Evolutionary conservation across 2,888 invertebrate genomes (phyloP), one percentile per base, ranked within the genome.

Genomic region (Electrophaes corylata): DNA sequence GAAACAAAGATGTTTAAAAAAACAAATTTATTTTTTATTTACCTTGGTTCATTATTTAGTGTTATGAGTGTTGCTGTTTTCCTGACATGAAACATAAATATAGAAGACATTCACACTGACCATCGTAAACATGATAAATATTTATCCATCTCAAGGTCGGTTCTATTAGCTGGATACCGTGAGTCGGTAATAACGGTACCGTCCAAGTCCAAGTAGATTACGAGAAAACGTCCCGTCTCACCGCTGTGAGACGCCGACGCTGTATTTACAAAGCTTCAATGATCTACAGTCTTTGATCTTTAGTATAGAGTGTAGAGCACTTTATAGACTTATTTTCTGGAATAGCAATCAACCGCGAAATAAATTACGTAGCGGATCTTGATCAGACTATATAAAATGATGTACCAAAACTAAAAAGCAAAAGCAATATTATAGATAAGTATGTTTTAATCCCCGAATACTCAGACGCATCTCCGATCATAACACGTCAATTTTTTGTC

Each of bases 61-160:
- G 33, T 39, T 5, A n/a, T 16, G 14, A 41, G 35, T 52, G 19
- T 43, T 77, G 48, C 48, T 60, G 44, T 46, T 49, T 59, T 63
- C 44, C 54, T 52, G 35, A 29, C 48, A 56, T 65, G 60, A 67
- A 60, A 65, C 62, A 64, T 77, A 80, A 75, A 82, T 75, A 76
- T 80, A 80, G 83, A 85, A 85, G 83, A 81, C 83, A 84, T 86
- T 86, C 83, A 86, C 84, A 83, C 77, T 83, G 82, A 81, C 76
- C 82, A 79, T 76, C 79, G 79, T 80, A 75, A 76, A 75, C 72
- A 70, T 69, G 80, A 80, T 81, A 84, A 83, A 84, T 83, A 79
- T 84, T 84, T 83, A 82, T 75, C 72, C 78, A 71, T 79, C 77
- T 77, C 86, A 88, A 87, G 87, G 87, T 78, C 75, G 70, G 57